Evolutionary conservation across 2,797 vertebrate genomes (phyloP).

Genomic region (Melanotaenia pygmaea): DNA sequence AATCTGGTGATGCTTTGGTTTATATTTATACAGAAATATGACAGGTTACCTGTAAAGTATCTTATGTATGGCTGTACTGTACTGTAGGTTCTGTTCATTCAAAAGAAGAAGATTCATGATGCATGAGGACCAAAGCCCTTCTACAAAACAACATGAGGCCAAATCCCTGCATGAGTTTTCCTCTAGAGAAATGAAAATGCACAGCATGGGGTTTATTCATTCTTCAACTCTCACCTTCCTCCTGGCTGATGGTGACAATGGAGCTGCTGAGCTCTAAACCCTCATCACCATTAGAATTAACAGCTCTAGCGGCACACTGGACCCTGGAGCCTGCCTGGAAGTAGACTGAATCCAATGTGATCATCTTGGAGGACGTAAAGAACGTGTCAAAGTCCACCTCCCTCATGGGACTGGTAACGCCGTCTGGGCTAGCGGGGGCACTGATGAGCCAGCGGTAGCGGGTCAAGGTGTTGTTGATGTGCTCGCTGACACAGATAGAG

Average conservation of each 20-base stretch:
- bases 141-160: not conserved
- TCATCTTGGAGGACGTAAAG: conserved; percentile 94
- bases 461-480: conserved; percentile 92
- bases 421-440: conserved; percentile 88
- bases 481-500: conserved; percentile 91
- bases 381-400: conserved; percentile 97
- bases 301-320: conserved; percentile 91
- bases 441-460: conserved; percentile 93
- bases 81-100: not conserved
- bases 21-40: not conserved
- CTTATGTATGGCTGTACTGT: not conserved
- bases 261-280: conserved; percentile 92
- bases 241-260: conserved; percentile 83
- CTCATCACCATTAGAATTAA: conserved; percentile 88
- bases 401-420: conserved; percentile 92
- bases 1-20: not conserved
- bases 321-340: conserved; percentile 93
- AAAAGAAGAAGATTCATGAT: conserved; percentile 17
- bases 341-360: conserved; percentile 93
- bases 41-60: not conserved
- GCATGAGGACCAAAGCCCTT: conserved; percentile 19
- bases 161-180: conserved; percentile 21
- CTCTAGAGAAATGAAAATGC: conserved; percentile 18
- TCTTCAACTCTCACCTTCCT: conserved; percentile 85
- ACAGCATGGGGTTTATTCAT: conserved; percentile 6